Evolutionary conservation across 1,140 invertebrate species (phyloP), one percentile per base, ranked within the genome.

Genomic region (Magallana ariakensis): DNA sequence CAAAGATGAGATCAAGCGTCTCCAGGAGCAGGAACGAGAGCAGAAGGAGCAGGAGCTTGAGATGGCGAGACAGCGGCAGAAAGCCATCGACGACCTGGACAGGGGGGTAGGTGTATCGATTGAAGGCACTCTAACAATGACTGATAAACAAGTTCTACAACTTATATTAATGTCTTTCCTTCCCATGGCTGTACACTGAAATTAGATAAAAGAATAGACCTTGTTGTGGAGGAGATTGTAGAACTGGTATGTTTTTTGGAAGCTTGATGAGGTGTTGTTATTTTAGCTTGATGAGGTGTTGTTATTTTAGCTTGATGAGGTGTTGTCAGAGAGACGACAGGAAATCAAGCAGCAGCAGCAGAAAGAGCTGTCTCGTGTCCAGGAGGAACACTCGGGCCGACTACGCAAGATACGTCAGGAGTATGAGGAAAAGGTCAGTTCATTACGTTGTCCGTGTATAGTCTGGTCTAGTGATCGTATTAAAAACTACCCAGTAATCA

Each of bases 51-150:
- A 91, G 56, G 93, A 94, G 80, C 60, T 94, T 9, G 93, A 94
- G 84, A 90, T 89, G 46, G 92, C 93, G 7, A 90, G 87, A 57
- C 91, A 93, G 56, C 87, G 93, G 46, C 93, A 93, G 85, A 91
- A 90, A 83, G 93, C 93, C 81, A 91, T 94, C 53, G 91, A 93
- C 85, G 93, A 94, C 84, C 85, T 94, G 46, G 93, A 94, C 33
- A 92, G 89, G 90, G 94, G 93, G 90, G 93, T 94, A 80, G 86
- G 91, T 84, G 19, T 5, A 9, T 6, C 8, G 16, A n/a, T n/a
- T n/a, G 33, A 46, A 46, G 33, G 33, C 33, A 46, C 33, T 46
- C 33, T 46, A 46, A 46, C 33, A 46, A 46, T 5, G 5, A 46
- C 33, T 46, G 33, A 46, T 46, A 46, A 46, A 46, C 33, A 46